Conservation (phyloP, 2,797 vertebrate genomes). For the Megaceryle alcyon region DNA sequence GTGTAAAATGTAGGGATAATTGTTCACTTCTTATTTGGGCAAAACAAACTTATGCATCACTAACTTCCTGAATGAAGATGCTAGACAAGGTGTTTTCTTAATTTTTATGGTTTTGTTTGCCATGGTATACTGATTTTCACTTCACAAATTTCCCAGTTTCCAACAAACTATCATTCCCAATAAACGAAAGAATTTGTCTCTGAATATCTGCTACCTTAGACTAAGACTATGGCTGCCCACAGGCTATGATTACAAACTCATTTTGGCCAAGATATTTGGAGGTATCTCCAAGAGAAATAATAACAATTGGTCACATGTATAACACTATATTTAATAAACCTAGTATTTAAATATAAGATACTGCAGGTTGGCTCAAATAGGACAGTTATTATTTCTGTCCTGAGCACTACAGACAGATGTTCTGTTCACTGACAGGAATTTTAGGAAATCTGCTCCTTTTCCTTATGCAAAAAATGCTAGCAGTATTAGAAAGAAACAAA, state of each 20-base stretch:
- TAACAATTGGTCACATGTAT: neutral
- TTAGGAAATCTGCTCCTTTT: neutral
- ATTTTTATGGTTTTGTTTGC: neutral
- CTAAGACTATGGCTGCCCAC: neutral
- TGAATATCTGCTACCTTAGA: neutral
- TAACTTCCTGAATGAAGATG: neutral
- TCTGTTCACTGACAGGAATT: neutral
- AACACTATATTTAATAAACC: neutral
- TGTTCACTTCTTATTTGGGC: neutral
- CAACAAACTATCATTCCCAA: neutral
- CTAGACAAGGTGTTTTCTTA: neutral
- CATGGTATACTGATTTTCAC: neutral
- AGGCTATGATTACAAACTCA: neutral
- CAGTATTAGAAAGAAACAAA: neutral
- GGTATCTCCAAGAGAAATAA: neutral
- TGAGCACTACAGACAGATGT: neutral
- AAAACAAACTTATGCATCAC: neutral
- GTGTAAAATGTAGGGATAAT: neutral
- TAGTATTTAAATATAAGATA: neutral
- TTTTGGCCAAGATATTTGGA: neutral
- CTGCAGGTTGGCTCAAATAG: neutral
- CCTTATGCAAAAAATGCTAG: neutral
- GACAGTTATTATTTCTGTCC: neutral
- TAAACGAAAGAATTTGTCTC: neutral
- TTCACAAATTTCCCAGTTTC: neutral